Percentiles rank a stretch among this genome's conserved stretches.
phyloP scores from a whole-genome alignment of 2,888 invertebrate genomes.

The Noctua comes region DNA sequence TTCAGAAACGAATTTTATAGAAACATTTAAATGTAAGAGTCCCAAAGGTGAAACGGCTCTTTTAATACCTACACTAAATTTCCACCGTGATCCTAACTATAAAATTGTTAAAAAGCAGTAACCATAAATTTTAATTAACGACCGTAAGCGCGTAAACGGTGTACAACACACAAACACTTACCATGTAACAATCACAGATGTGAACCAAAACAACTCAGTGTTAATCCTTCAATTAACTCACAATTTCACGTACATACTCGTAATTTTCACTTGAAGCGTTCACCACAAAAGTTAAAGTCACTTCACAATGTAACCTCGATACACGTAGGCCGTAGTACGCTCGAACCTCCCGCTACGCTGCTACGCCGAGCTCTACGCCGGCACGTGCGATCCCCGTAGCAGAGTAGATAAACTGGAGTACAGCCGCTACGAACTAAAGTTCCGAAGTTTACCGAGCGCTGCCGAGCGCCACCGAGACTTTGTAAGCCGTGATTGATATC shows the following conservation, averaged over 20 bases:
- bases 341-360: conserved; percentile 72
- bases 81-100: conserved; percentile 14
- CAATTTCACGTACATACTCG: conserved; percentile 75
- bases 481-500: conserved; percentile 89
- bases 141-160: conserved; percentile 36
- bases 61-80: conserved; percentile 11
- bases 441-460: conserved; percentile 80
- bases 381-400: conserved; percentile 84
- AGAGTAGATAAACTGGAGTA: conserved; percentile 83
- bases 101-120: conserved; percentile 43
- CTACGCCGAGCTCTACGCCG: conserved; percentile 76
- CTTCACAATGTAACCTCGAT: conserved; percentile 71
- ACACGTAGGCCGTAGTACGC: conserved; percentile 78
- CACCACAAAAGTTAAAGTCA: conserved; percentile 75
- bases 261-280: conserved; percentile 68
- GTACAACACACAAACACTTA: conserved; percentile 71
- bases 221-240: conserved; percentile 76
- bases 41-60: neutral
- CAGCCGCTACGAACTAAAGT: conserved; percentile 77
- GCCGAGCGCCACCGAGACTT: conserved; percentile 82
- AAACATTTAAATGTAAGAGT: neutral
- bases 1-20: neutral
- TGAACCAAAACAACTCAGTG: conserved; percentile 67
- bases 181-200: conserved; percentile 79
- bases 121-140: conserved; percentile 47